Percentiles rank a stretch among this genome's conserved stretches.
phyloP scores from a whole-genome alignment of 2,888 invertebrate genomes.

The Drosophila kanekoi region DNA sequence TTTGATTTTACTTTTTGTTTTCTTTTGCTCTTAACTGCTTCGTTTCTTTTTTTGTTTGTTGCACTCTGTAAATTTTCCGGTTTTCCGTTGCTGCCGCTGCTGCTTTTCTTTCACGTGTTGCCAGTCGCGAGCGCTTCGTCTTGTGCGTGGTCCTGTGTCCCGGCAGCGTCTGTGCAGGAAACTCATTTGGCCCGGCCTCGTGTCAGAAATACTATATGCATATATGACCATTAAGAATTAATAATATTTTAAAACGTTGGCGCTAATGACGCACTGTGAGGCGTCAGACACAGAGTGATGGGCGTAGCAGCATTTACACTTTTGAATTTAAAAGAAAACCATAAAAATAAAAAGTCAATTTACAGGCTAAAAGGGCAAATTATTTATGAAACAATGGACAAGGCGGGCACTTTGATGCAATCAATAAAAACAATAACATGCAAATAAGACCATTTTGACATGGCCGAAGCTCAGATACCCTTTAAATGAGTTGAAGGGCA shows the following conservation, averaged over 20 bases:
- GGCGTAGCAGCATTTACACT: constrained; percentile 31
- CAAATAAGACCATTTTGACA: not conserved
- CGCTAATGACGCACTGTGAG: constrained; percentile 70
- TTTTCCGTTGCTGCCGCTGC: constrained; percentile 65
- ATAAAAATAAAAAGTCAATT: constrained; percentile 44
- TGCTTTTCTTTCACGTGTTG: constrained; percentile 64
- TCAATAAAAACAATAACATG: constrained; percentile 53
- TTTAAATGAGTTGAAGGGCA: not conserved
- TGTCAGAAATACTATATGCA: constrained; percentile 63
- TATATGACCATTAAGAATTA: constrained; percentile 76
- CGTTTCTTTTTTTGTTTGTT: constrained; percentile 60
- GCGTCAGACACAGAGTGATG: constrained; percentile 20
- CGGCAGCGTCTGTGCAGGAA: constrained; percentile 68
- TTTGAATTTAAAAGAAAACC: constrained; percentile 4
- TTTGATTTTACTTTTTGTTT: constrained; percentile 50
- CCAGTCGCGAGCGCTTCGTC: constrained; percentile 22
- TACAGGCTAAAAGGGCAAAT: constrained; percentile 39
- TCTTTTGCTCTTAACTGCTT: constrained; percentile 29
- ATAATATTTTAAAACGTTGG: constrained; percentile 74
- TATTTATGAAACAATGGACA: constrained; percentile 39
- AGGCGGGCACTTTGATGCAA: constrained; percentile 47
- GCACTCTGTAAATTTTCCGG: constrained; percentile 73
- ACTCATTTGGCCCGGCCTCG: constrained; percentile 68
- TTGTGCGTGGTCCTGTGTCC: constrained; percentile 17
- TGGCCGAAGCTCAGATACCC: constrained; percentile 24